Base-by-base conservation (phyloP, 2,888 invertebrate species). In the Ptilodon capucinus region DNA sequence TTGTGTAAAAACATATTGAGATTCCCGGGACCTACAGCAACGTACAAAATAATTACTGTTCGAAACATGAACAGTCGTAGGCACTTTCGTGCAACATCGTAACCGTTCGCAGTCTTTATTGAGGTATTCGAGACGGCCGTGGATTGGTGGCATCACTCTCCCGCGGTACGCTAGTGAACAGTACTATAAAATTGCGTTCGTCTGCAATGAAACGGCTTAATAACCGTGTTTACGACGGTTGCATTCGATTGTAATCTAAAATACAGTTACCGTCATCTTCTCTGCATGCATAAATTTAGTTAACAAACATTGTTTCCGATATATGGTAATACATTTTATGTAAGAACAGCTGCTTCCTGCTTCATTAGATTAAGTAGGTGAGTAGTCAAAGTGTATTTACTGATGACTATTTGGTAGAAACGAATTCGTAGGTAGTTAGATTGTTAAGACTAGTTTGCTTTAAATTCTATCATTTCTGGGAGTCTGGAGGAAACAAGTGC, bases 181-280 rank as follows among this genome's bases (percentile, higher is more conserved):
- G 18, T 36, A 38, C 45, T 51, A 49, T 48, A 35, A 55, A 57
- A 51, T 64, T 51, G 48, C 40, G 51, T 52, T 59, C 45, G 42
- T 51, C 46, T 51, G 55, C 53, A 56, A 54, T 61, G 60, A 56
- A 62, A 68, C 53, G 54, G 44, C 59, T 51, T 62, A 59, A 56
- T 63, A 45, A 42, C 32, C 35, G 41, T 40, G 21, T 66, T 66
- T 68, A 68, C 63, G 62, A 66, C 54, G 60, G 59, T 60, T 59
- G 57, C 56, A 60, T 64, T 64, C 62, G 62, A 61, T 51, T 60
- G 64, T 69, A 72, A 63, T 55, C 42, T 44, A 66, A 76, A 74
- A 72, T 68, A 74, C 74, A 68, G 71, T 73, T 70, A 74, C 44
- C 45, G 48, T 53, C 45, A 65, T 68, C 61, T 60, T 61, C 54